phyloP scores from a whole-genome alignment of 1,140 invertebrate genomes.

The Frieseomelitta varia region DNA sequence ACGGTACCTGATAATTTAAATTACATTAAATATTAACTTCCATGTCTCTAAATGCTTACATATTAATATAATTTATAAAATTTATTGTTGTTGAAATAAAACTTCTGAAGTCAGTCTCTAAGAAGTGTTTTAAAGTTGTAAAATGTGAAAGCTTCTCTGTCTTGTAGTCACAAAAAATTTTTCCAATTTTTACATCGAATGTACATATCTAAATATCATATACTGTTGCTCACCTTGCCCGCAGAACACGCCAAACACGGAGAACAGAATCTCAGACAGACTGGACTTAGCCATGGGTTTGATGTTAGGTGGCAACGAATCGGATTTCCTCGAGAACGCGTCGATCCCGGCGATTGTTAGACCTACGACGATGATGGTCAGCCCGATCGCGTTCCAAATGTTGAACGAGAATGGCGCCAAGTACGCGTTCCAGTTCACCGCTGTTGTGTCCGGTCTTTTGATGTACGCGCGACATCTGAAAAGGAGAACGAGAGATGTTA shows the following conservation, averaged over 20 bases:
- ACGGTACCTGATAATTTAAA: too few species aligned
- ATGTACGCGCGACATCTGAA: slow-evolving; percentile 75
- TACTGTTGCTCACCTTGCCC: slow-evolving; percentile 68
- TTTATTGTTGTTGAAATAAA: too few species aligned
- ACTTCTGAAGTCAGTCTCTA: too few species aligned
- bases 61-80: too few species aligned
- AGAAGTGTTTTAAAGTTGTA: too few species aligned
- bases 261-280: slow-evolving; percentile 72
- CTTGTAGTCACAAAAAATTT: not conserved
- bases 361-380: slow-evolving; percentile 62
- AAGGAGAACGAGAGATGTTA: not conserved
- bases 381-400: slow-evolving; percentile 71
- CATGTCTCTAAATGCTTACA: too few species aligned
- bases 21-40: too few species aligned
- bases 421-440: slow-evolving; percentile 78
- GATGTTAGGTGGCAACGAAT: not conserved
- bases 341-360: slow-evolving; percentile 38
- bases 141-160: not conserved
- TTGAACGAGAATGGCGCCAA: slow-evolving; percentile 71
- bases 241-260: slow-evolving; percentile 74
- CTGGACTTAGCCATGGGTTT: not conserved
- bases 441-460: slow-evolving; percentile 71
- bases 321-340: not conserved
- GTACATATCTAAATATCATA: too few species aligned
- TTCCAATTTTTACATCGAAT: not conserved